Evolutionary conservation across 2,113 vertebrate species (phyloP).

Genomic region (Deroptyus accipitrinus): DNA sequence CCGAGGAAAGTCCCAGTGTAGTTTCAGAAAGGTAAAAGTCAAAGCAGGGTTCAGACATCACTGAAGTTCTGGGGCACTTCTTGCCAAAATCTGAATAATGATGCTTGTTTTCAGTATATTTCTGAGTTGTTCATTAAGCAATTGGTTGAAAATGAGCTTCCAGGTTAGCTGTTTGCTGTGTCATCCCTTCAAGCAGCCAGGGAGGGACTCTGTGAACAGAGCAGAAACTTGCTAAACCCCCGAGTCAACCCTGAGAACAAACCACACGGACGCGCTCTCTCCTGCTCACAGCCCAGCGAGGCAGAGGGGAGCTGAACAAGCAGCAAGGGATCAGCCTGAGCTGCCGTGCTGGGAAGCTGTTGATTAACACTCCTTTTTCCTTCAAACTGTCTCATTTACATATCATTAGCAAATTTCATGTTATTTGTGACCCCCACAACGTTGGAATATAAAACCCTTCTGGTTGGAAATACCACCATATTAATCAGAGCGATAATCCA

Average conservation of each 20-base stretch:
- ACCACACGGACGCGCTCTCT: fast-evolving
- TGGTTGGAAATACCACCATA: neutral
- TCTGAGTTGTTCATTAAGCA: neutral
- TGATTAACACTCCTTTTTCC: neutral
- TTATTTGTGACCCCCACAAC: neutral
- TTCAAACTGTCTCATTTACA: neutral
- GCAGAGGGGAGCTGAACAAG: neutral
- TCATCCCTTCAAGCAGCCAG: neutral
- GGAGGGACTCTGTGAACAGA: neutral
- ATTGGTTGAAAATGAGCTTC: neutral
- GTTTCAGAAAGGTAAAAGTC: neutral
- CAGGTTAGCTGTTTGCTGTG: neutral
- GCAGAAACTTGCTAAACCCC: neutral
- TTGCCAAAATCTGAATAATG: neutral
- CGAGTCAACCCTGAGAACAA: neutral
- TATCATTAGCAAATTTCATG: neutral
- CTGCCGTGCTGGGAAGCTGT: neutral
- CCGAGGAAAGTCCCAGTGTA: fast-evolving
- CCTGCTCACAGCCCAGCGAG: neutral
- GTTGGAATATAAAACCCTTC: neutral
- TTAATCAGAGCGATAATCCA: neutral
- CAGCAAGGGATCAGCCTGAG: neutral
- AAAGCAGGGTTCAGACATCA: neutral
- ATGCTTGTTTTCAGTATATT: neutral
- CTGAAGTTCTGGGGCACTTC: neutral